Base-by-base conservation (phyloP, 2,113 vertebrate genomes). In the Callocephalon fimbriatum region DNA sequence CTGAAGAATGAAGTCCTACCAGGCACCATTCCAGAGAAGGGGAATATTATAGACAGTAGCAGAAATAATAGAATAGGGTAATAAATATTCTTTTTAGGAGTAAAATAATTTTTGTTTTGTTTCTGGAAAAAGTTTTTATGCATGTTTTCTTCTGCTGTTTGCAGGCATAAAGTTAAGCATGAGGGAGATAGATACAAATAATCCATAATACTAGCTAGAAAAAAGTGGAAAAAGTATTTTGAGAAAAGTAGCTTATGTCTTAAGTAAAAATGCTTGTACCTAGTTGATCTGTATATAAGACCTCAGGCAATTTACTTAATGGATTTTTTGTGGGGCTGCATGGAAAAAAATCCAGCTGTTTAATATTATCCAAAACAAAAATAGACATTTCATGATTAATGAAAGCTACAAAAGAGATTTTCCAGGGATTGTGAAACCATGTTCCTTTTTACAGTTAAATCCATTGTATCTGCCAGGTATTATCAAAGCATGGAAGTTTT, bases 281-380 rank as follows among this genome's bases (percentile, higher is more conserved):
- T 91, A 35, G 31, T 83, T 87, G 47, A 54, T 77, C 12, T 66
- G 17, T 73, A 66, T 68, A 21, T 79, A 89, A 66, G 15, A 22
- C 66, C n/a, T 59, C 27, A 75, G 83, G 45, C 47, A 85, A 45
- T 79, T 73, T 92, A n/a, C 59, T 84, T 38, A 89, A 78, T 87
- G 32, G 72, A 47, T 74, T 71, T 90, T 86, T 81, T 91, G 44
- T 89, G 59, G 8, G n/a, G 1, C 45, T 82, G 42, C 22, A 19
- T 76, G 63, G 79, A 93, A 93, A 56, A 93, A 85, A 90, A 54
- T 48, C 21, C 78, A 92, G 25, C 90, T 91, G 62, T 78, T 94
- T 95, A 91, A 63, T 87, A 54, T 79, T 3, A 81, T 77, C 62
- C 83, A 93, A 95, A 90, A 40, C 61, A 97, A 94, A 97, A 95